Evolutionary conservation across 1,140 invertebrate species (phyloP).

Genomic region (Hirudo medicinalis): DNA sequence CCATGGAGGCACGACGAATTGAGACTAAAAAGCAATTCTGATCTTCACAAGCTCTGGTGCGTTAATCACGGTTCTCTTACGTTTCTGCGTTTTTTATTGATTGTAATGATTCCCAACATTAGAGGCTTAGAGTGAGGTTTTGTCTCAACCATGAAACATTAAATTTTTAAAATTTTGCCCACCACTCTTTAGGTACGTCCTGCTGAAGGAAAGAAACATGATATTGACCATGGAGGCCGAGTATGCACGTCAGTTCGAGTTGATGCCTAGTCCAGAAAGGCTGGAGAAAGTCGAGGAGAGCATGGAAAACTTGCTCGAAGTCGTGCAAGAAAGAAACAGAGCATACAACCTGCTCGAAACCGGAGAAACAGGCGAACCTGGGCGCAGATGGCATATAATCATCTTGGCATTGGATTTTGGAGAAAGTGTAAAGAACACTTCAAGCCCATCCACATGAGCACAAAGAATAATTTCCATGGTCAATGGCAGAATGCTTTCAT

Average conservation of each 20-base stretch:
- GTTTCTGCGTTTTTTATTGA: constrained; percentile 16
- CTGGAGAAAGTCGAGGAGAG: constrained; percentile 85
- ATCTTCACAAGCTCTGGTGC: constrained; percentile 94
- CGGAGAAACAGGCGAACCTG: constrained; percentile 43
- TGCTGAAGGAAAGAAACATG: constrained; percentile 94
- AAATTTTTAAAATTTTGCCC: too few relatives aligned
- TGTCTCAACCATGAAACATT: too few relatives aligned
- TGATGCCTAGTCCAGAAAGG: constrained; percentile 88
- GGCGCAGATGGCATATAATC: constrained; percentile 6
- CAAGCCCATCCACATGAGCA: constrained; percentile 10
- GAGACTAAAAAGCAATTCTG: constrained; percentile 82
- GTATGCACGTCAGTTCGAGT: constrained; percentile 51
- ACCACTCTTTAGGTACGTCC: constrained; percentile 55
- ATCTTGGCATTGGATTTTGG: neutral
- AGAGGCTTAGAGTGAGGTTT: too few relatives aligned
- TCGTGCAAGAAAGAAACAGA: constrained; percentile 78
- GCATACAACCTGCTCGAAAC: constrained; percentile 83
- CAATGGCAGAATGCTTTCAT: neutral
- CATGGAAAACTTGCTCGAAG: constrained; percentile 83
- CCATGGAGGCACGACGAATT: constrained; percentile 81
- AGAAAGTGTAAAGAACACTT: constrained; percentile 16
- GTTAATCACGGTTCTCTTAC: constrained; percentile 14
- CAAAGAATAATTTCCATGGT: constrained; percentile 1
- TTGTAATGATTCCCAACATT: neutral
- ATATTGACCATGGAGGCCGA: constrained; percentile 85